These are phyloP conservation scores for Drosophila guanche DNA, from an alignment of 1,140 invertebrate species.

Conservation along the genomic window DNA sequence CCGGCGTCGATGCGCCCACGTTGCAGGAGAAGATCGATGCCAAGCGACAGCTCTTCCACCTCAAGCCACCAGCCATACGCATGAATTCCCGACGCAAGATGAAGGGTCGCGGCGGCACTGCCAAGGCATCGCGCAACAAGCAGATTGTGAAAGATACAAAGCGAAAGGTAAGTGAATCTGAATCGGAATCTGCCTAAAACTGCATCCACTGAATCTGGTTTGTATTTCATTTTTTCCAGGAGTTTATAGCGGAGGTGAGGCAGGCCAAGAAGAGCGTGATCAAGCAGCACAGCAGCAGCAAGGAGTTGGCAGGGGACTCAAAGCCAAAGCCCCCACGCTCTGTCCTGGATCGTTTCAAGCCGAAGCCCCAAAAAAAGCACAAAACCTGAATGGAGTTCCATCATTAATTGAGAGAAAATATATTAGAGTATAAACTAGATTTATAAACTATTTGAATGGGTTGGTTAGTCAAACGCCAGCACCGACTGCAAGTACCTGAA, in stretches of 20 bases:
- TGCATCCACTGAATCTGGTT: not conserved
- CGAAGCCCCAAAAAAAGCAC: conserved; percentile 56
- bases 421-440: conserved; percentile 29
- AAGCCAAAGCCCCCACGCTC: conserved; percentile 23
- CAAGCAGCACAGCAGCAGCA: conserved; percentile 12
- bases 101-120: conserved; percentile 91
- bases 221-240: conserved; percentile 83
- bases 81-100: conserved; percentile 90
- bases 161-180: conserved; percentile 85
- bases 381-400: conserved; percentile 15
- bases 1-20: conserved; percentile 90
- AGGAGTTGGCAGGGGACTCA: not conserved
- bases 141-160: conserved; percentile 90
- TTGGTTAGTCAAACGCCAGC: conserved; percentile 34
- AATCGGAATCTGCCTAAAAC: no score
- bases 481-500: conserved; percentile 61
- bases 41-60: conserved; percentile 89
- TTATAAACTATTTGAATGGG: not conserved
- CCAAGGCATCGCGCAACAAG: conserved; percentile 89
- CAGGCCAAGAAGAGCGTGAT: conserved; percentile 65
- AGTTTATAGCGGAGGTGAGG: conserved; percentile 85
- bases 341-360: conserved; percentile 64
- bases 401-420: not conserved
- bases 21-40: conserved; percentile 92
- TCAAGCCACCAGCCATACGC: conserved; percentile 91